Evolutionary conservation across 2,113 vertebrate species (phyloP).

Genomic region (Pteruthius melanotis): DNA sequence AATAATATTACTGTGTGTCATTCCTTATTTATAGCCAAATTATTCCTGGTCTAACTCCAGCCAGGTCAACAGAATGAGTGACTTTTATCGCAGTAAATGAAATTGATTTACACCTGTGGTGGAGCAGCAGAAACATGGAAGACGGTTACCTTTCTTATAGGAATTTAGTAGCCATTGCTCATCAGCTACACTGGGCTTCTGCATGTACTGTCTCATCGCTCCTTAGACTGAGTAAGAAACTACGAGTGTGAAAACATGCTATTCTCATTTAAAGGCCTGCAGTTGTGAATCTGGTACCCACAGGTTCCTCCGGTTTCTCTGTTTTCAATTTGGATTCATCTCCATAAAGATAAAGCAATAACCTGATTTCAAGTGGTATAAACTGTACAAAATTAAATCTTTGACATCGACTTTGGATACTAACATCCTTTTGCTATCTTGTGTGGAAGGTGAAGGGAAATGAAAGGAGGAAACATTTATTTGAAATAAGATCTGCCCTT

Average conservation of each 20-base stretch:
- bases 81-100: neutral
- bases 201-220: neutral
- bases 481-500: conserved; percentile 36
- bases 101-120: neutral
- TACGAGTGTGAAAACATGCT: neutral
- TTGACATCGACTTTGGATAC: neutral
- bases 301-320: conserved; percentile 3
- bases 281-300: neutral
- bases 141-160: neutral
- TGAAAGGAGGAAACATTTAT: conserved; percentile 40
- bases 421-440: conserved; percentile 11
- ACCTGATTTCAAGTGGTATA: conserved; percentile 33
- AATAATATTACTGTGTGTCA: neutral
- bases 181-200: neutral
- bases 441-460: conserved; percentile 5
- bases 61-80: neutral
- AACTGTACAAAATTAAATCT: conserved; percentile 54
- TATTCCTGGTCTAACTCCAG: neutral
- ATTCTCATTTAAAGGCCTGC: neutral
- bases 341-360: conserved; percentile 59
- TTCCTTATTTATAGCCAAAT: neutral
- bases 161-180: neutral
- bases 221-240: neutral
- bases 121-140: neutral
- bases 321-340: conserved; percentile 62